These are phyloP conservation scores for Hydrolagus affinis DNA, from an alignment of 2,113 vertebrate species.

Conservation along the genomic window DNA sequence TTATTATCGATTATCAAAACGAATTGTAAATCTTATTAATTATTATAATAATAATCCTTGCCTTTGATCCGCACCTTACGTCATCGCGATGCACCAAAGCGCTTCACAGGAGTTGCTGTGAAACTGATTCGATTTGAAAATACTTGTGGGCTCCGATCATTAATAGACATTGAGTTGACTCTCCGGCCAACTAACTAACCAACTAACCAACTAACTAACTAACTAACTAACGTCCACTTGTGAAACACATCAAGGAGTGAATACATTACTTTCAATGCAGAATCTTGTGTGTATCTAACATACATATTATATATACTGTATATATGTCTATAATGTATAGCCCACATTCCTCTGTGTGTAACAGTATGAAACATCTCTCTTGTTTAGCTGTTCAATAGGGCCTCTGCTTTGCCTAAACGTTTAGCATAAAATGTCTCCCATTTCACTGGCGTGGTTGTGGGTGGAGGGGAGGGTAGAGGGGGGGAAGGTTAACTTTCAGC, in stretches of 20 bases:
- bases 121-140: neutral
- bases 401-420: neutral
- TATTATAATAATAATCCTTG: too few relatives aligned
- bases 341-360: neutral
- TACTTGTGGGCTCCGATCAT: neutral
- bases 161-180: neutral
- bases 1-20: too few relatives aligned
- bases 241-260: neutral
- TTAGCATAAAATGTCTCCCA: conserved; percentile 1
- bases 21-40: too few relatives aligned
- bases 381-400: neutral
- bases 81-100: too few relatives aligned
- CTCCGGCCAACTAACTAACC: too few relatives aligned
- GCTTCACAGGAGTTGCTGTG: too few relatives aligned
- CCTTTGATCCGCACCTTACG: too few relatives aligned
- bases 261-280: neutral
- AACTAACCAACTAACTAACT: neutral
- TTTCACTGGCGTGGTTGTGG: neutral
- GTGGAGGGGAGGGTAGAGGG: too few relatives aligned
- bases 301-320: neutral
- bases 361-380: neutral
- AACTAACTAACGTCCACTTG: neutral
- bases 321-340: neutral
- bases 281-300: neutral
- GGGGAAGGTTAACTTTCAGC: neutral